Evolutionary conservation across 2,888 invertebrate genomes (phyloP), one percentile per base, ranked within the genome.

Genomic region (Hipparchia sbordonii): DNA sequence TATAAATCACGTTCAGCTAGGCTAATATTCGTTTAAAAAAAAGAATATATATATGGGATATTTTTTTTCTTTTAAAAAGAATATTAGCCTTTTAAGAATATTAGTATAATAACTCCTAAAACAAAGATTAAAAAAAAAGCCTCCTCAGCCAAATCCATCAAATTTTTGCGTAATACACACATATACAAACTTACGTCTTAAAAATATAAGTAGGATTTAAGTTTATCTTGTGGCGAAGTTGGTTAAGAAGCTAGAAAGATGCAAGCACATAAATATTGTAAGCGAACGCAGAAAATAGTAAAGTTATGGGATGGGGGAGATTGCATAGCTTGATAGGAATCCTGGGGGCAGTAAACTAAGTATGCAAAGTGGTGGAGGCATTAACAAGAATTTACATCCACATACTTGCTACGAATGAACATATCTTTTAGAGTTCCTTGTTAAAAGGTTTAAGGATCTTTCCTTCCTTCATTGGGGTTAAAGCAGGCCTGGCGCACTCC

Each of bases 281-380:
- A 76, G 76, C 80, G 81, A 83, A 85, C 81, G 81, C 84, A 86
- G 86, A 87, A 86, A 85, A 86, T 86, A 87, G 23, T 23, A 23
- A 23, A 23, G 83, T 82, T 83, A 83, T 82, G 75, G 82, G 77
- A 83, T 82, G 75, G 82, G 77, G 81, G 79, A 86, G 89, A 89
- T 89, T 81, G 85, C 87, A 85, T 84, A 81, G 81, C 81, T 78
- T 76, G 88, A 89, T 89, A 88, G 77, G 74, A 77, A 56, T 75
- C 78, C 71, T 79, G 77, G 80, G 83, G 79, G 82, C 81, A 80
- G 81, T 82, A 82, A 82, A 82, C 79, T 82, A 80, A 75, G 68
- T 84, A 80, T 83, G 82, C 80, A 82, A 82, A 84, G 80, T 83
- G 79, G 80, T 84, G 77, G 77, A 79, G 82, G 82, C 75, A 82